Percentiles rank a stretch among this genome's conserved stretches.
Evolutionary conservation across 2,113 vertebrate species (phyloP).

Genomic region (Crotalus viridis): DNA sequence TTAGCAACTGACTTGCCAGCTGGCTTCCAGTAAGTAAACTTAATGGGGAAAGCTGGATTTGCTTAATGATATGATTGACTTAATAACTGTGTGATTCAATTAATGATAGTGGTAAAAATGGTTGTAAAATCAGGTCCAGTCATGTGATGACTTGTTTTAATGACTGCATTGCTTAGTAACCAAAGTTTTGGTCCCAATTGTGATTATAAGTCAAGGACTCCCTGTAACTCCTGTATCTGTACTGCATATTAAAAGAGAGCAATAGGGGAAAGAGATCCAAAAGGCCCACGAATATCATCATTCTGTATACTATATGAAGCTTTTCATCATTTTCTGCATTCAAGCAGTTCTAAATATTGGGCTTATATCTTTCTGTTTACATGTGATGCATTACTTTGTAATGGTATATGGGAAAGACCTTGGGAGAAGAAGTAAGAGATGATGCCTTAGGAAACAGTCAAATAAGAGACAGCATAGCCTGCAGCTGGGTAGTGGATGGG

Average conservation of each 20-base stretch:
- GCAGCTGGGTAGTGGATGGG: no score
- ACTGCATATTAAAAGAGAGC: not conserved
- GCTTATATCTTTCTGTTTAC: not conserved
- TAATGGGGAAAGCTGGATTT: not conserved
- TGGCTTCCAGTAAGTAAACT: not conserved
- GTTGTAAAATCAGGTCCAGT: not conserved
- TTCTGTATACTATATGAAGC: not conserved
- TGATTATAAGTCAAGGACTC: not conserved
- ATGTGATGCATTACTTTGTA: not conserved
- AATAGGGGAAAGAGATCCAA: not conserved
- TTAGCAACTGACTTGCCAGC: not conserved
- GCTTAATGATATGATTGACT: not conserved
- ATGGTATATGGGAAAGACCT: not conserved
- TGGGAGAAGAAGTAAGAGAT: not conserved
- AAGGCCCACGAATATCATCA: not conserved
- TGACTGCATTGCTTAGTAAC: not conserved
- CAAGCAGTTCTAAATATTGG: not conserved
- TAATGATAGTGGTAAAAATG: not conserved
- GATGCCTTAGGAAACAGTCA: not conserved
- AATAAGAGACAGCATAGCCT: no score
- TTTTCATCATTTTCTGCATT: not conserved
- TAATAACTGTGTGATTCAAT: not conserved
- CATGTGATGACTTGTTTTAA: not conserved
- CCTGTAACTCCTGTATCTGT: not conserved
- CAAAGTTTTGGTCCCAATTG: not conserved